Evolutionary conservation across 2,888 invertebrate genomes (phyloP), one percentile per base, ranked within the genome.

Genomic region (Ischnus inquisitorius): DNA sequence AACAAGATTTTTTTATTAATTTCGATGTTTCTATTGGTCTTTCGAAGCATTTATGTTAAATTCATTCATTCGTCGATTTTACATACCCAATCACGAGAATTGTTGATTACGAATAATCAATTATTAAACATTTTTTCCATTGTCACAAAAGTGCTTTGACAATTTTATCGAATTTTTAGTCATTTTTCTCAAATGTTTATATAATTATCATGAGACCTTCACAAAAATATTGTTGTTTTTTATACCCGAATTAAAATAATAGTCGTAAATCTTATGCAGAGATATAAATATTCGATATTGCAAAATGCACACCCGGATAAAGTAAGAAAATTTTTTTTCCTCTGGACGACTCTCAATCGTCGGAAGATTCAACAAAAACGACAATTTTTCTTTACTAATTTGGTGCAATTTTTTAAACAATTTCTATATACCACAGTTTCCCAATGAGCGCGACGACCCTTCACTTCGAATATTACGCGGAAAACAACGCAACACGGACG

Each of bases 361-460:
- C 3, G 4, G 8, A 39, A 5, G 8, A 64, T 28, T 16, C 54
- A 77, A 48, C 6, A 39, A 22, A 48, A 14, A 3, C 6, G 12
- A n/a, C 16, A 25, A 46, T 22, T 46, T 16, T 12, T n/a, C 22
- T 19, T 51, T 12, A 41, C 48, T 78, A n/a, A 54, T 48, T 64
- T 12, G n/a, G n/a, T n/a, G n/a, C n/a, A n/a, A n/a, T n/a, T n/a
- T n/a, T n/a, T n/a, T n/a, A n/a, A n/a, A n/a, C n/a, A n/a, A n/a
- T 79, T 77, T 16, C n/a, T 39, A 25, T 39, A 4, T 46, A 6
- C 3, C 93, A 96, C 95, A 94, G 94, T 78, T 96, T 96, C 90
- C 97, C 97, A 64, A 91, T 94, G 51, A 96, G 96, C 90, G 96
- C 97, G 3, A 97, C 97, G 19, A 97, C 97, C 16, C 94, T 97